Evolutionary conservation across 1,140 invertebrate genomes (phyloP), one percentile per base, ranked within the genome.

Genomic region (Aphaenogaster ashmeadi): DNA sequence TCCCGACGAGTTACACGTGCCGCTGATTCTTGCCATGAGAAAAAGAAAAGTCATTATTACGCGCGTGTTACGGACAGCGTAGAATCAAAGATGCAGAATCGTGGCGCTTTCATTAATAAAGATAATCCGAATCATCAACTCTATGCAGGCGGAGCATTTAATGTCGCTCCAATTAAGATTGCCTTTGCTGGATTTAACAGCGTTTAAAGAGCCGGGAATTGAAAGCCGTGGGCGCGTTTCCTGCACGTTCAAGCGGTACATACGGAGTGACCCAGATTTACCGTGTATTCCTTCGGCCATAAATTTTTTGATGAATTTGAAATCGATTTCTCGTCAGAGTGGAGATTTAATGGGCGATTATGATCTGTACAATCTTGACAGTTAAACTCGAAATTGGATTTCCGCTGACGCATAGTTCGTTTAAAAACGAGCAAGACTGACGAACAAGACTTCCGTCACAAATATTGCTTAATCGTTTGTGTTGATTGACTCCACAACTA

Each of bases 251-350:
- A 27, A 80, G n/a, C 60, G 44, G 44, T 52, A 44, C 18, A 58
- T 33, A 56, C 50, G 21, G 21, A 44, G 18, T 71, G 79, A 81
- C 79, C 79, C 50, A 81, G 79, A 81, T 81, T 71, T 58, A 44
- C 21, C 50, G 38, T 44, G 13, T 80, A 38, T 21, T 81, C 38
- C 50, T 56, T 71, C 64, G 21, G 38, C 44, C 69, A 60, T 74
- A 84, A 74, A 60, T 84, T 74, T 84, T 84, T 75, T 47, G 18
- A 75, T 62, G 33, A 74, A 74, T 84, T 84, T 38, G 1, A 38
- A 62, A 74, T 75, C 44, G 80, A 84, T 60, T 71, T 60, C 41
- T 50, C 69, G 15, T 74, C 54, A 15, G 27, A 27, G 15, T 7
- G 13, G 27, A n/a, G 33, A 62, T 62, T 84, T 84, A 84, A 75